A percentile compares a stretch with the other conserved stretches of the same genome.
These are phyloP conservation scores for Clunio marinus DNA, from an alignment of 2,888 invertebrate genomes.

Conservation along the genomic window DNA sequence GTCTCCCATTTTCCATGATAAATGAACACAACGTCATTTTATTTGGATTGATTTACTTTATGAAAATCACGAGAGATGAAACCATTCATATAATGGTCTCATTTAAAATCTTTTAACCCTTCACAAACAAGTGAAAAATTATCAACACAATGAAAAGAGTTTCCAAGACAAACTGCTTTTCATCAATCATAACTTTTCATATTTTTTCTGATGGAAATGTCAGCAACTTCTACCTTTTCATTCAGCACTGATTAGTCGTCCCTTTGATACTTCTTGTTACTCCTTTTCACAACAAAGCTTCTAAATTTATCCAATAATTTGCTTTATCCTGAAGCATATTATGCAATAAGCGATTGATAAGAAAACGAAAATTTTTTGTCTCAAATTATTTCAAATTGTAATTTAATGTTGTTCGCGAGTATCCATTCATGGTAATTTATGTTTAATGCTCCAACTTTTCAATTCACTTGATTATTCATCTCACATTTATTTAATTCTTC, in stretches of 20 bases:
- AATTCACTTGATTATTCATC: no score
- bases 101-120: no score
- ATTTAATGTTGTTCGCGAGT: no score
- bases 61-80: no score
- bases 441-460: not conserved
- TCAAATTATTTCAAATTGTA: no score
- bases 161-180: no score
- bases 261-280: not conserved
- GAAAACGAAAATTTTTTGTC: not conserved
- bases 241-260: not conserved
- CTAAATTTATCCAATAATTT: not conserved
- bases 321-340: slow-evolving; percentile 16
- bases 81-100: no score
- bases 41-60: no score
- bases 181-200: not conserved
- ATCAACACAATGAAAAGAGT: not conserved
- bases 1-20: no score
- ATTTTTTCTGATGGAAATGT: not conserved
- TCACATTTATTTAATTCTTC: no score
- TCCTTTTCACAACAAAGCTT: not conserved
- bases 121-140: no score
- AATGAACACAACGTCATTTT: no score
- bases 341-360: not conserved
- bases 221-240: not conserved
- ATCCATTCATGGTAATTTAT: slow-evolving; percentile 4